phyloP scores from a whole-genome alignment of 2,888 invertebrate species.

The Heliconius ismenius region DNA sequence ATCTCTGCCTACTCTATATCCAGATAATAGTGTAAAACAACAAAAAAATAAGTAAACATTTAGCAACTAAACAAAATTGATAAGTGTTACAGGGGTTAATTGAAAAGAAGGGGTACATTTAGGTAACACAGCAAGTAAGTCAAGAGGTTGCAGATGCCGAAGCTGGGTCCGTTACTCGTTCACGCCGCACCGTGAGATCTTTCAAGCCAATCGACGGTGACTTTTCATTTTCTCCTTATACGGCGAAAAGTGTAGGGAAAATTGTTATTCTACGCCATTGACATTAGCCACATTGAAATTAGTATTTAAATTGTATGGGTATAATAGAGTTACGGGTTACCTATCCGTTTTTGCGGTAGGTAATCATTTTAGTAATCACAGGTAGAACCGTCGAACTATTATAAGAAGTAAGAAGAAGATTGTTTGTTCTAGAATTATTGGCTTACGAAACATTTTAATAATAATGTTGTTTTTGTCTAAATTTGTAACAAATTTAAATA shows the following conservation, averaged over 20 bases:
- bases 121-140: conserved; percentile 68
- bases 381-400: not conserved
- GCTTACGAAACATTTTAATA: not conserved
- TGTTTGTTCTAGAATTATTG: not conserved
- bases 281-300: conserved; percentile 25
- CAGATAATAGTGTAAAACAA: too few species aligned
- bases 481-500: not conserved
- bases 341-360: conserved; percentile 13
- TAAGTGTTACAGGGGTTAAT: not conserved
- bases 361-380: conserved; percentile 20
- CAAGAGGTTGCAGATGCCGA: conserved; percentile 73
- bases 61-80: too few species aligned
- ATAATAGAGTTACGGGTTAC: conserved; percentile 11
- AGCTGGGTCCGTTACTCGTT: conserved; percentile 68
- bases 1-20: too few species aligned
- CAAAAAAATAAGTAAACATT: too few species aligned
- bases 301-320: conserved; percentile 15
- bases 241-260: conserved; percentile 54
- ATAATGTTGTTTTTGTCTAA: not conserved
- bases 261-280: conserved; percentile 38
- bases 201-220: conserved; percentile 69
- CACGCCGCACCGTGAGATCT: conserved; percentile 71
- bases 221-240: conserved; percentile 64
- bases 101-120: conserved; percentile 61
- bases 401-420: not conserved